Evolutionary conservation across 2,113 vertebrate species (phyloP).

Genomic region (Myrmophylax atrothorax): DNA sequence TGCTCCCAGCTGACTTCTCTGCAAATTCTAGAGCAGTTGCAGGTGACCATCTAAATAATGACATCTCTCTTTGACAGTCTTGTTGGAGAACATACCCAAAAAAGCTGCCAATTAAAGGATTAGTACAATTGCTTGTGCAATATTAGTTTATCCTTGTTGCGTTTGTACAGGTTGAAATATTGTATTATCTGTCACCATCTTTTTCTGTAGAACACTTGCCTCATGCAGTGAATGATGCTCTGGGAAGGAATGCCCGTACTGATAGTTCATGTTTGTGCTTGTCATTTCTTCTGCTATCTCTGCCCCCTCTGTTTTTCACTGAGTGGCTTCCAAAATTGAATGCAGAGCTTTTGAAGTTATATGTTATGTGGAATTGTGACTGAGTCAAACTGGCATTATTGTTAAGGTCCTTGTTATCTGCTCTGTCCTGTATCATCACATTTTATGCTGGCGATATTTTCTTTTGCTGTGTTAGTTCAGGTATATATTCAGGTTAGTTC

Average conservation of each 20-base stretch:
- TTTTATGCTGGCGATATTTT: neutral
- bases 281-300: neutral
- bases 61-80: accelerated
- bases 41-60: neutral
- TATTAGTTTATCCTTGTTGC: neutral
- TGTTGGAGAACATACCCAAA: neutral
- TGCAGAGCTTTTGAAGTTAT: neutral
- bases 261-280: neutral
- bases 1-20: neutral
- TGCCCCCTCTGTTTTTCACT: neutral
- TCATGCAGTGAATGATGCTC: neutral
- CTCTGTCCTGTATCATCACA: neutral
- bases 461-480: neutral
- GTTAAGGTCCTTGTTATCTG: neutral
- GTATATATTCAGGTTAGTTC: no score
- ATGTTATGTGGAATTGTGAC: neutral
- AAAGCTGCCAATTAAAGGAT: neutral
- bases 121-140: neutral
- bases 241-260: neutral
- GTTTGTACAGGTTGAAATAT: neutral
- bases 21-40: neutral
- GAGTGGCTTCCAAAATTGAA: neutral
- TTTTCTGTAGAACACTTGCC: neutral
- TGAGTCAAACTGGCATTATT: neutral
- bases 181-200: neutral